Evolutionary conservation across 2,113 vertebrate genomes (phyloP), one percentile per base, ranked within the genome.

Genomic region (Trichomycterus rosablanca): DNA sequence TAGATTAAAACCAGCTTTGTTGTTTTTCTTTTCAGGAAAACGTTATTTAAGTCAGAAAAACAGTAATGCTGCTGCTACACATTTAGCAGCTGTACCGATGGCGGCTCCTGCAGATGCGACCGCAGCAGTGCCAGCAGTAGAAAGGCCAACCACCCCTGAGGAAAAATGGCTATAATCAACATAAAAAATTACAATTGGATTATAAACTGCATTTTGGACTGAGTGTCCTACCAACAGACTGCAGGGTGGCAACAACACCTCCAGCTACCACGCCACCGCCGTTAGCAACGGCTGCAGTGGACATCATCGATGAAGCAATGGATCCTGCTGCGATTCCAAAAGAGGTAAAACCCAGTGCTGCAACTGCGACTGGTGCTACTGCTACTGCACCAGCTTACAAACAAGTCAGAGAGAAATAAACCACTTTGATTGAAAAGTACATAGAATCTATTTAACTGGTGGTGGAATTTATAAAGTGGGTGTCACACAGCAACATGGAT

Each of bases 181-280:
- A 37, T 4, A 2, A 11, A 37, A 11, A 4, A 32, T 32, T 4
- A 32, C 30, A 8, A 32, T 8, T 32, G 8, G 4, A 5, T 5
- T 32, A 32, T 8, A 32, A 6, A 11, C 34, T 11, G 12, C 12
- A 37, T 37, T 3, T 6, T 3, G 2, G 3, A 6, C 11, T 37
- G 34, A 4, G 34, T 23, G 1, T 40, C 35, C 66, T 64, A 74
- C 69, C 75, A 5, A 20, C 28, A 1, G 69, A 70, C 53, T 74
- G 72, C 8, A 72, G 59, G 20, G 39, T 2, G 7, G 75, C 70
- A 7, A 77, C 72, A 8, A 14, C 0, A 7, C 45, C 15, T 2
- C 72, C 72, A 2, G 67, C 63, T 2, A 15, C 59, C 4, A 74
- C 46, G 1, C 62, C 63, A 15, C 71, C 74, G 16, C 71, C 71